Evolutionary conservation across 2,797 vertebrate genomes (phyloP).

Genomic region (Valencia hispanica): DNA sequence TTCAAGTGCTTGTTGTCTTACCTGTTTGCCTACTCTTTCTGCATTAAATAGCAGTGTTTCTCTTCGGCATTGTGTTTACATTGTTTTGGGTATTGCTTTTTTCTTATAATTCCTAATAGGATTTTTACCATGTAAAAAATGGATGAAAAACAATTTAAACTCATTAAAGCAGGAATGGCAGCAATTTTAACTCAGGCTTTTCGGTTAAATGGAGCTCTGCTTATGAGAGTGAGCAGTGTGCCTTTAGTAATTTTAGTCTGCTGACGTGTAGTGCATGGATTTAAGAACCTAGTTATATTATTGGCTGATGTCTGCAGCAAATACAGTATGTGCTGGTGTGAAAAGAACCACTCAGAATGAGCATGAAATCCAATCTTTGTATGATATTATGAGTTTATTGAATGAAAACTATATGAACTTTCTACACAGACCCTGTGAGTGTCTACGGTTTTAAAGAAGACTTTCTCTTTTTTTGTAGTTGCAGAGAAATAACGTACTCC

Average conservation of each 20-base stretch:
- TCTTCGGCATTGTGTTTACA: conserved; percentile 29
- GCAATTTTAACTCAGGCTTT: conserved; percentile 43
- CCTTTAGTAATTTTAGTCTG: conserved; percentile 57
- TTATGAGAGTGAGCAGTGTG: conserved; percentile 53
- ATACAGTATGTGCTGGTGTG: conserved; percentile 37
- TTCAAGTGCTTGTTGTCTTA: conserved; percentile 26
- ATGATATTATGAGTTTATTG: conserved; percentile 59
- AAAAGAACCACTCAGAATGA: conserved; percentile 27
- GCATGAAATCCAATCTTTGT: conserved; percentile 58
- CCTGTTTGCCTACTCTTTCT: conserved; percentile 17
- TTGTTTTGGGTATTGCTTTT: conserved; percentile 31
- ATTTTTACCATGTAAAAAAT: conserved; percentile 45
- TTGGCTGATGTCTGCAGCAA: conserved; percentile 52
- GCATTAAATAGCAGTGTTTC: conserved; percentile 40
- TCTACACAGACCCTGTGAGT: conserved; percentile 50
- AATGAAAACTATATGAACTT: conserved; percentile 49
- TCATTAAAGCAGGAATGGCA: conserved; percentile 44
- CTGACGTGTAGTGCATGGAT: conserved; percentile 34
- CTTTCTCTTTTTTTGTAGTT: conserved; percentile 29
- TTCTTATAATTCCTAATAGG: conserved; percentile 18
- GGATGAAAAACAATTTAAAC: conserved; percentile 34
- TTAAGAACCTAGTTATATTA: conserved; percentile 38
- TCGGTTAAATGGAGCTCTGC: conserved; percentile 50
- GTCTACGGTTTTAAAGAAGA: conserved; percentile 43
- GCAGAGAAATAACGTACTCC: conserved; percentile 28